Conservation (phyloP, 1,140 invertebrate genomes). For the Piezodorus guildinii region DNA sequence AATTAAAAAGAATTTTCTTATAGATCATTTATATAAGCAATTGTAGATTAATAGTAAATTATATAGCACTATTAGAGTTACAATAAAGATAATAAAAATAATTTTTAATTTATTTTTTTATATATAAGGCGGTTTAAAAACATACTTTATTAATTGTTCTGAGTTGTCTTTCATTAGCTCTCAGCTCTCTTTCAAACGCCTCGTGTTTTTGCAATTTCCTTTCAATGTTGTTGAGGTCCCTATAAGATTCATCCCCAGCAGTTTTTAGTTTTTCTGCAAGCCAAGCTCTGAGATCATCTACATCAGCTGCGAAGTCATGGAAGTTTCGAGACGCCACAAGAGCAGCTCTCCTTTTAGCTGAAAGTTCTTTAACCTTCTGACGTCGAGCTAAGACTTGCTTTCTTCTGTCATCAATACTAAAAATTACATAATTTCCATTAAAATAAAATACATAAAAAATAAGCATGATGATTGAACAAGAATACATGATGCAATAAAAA, state of each 20-base stretch:
- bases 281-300: conserved; percentile 79
- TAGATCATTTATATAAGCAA: too few species aligned
- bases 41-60: too few species aligned
- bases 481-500: too few species aligned
- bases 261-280: conserved; percentile 83
- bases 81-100: too few species aligned
- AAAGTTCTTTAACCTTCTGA: conserved; percentile 58
- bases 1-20: too few species aligned
- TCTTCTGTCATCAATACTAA: conserved; percentile 58
- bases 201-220: conserved; percentile 94
- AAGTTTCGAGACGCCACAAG: conserved; percentile 67
- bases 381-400: conserved; percentile 63
- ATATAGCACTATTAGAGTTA: too few species aligned
- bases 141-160: conserved; percentile 64
- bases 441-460: too few species aligned
- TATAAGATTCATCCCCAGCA: conserved; percentile 84
- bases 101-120: too few species aligned
- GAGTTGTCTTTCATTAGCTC: conserved; percentile 81
- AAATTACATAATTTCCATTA: conserved; percentile 20
- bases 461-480: too few species aligned
- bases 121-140: too few species aligned
- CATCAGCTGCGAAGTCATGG: conserved; percentile 78
- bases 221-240: conserved; percentile 82
- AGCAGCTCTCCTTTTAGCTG: conserved; percentile 55
- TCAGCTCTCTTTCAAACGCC: conserved; percentile 89